Conservation (phyloP, 2,888 invertebrate species). For the Ecliptopera silaceata region DNA sequence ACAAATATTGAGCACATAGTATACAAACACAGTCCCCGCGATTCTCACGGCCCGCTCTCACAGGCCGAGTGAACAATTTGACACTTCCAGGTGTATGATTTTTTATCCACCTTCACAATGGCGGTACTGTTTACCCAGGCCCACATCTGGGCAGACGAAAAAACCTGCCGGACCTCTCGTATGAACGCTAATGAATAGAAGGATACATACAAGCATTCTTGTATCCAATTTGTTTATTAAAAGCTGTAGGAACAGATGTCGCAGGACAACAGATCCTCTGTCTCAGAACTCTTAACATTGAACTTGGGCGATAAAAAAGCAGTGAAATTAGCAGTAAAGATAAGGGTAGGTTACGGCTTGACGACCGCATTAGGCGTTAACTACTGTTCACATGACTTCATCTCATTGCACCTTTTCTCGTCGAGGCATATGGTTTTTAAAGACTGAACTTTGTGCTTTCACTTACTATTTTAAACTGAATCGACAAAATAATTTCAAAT, state of each 20-base stretch:
- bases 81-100: constrained; percentile 82
- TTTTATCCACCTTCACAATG: constrained; percentile 73
- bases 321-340: constrained; percentile 79
- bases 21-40: constrained; percentile 40
- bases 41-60: constrained; percentile 75
- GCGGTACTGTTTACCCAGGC: constrained; percentile 70
- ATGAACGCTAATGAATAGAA: constrained; percentile 69
- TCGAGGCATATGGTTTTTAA: neutral
- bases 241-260: constrained; percentile 61
- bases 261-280: constrained; percentile 60
- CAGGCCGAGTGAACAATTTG: constrained; percentile 79
- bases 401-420: constrained; percentile 10
- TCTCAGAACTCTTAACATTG: constrained; percentile 69
- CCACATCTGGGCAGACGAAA: constrained; percentile 79
- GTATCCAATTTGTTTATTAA: constrained; percentile 67
- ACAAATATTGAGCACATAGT: constrained; percentile 39
- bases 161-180: constrained; percentile 79
- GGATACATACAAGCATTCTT: constrained; percentile 49
- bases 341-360: constrained; percentile 69
- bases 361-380: constrained; percentile 32
- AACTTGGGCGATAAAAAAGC: constrained; percentile 76
- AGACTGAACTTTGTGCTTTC: neutral
- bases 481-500: neutral
- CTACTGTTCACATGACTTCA: constrained; percentile 21
- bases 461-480: neutral